Evolutionary conservation across 2,113 vertebrate genomes (phyloP), one percentile per base, ranked within the genome.

Genomic region (Calypte anna): DNA sequence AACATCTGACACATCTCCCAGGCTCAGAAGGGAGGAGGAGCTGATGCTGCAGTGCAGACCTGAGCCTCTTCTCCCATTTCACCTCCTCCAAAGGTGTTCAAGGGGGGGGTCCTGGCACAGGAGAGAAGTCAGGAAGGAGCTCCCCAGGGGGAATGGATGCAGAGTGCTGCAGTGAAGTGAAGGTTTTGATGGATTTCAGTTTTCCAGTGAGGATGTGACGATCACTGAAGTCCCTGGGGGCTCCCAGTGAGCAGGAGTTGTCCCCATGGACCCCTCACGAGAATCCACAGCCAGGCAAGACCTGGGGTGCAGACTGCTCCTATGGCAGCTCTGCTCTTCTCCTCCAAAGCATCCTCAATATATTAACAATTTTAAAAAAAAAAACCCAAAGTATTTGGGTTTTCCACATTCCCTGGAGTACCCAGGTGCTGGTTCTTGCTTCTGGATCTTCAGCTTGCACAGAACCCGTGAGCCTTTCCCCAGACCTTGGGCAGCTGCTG

Each of bases 71-170:
- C 43, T 57, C 58, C 57, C 18, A 0, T 5, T 28, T 2, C 4
- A 5, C 16, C 8, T 10, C 43, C 30, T 74, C 79, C 85, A 10
- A 43, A 1, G 6, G 2, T 22, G 68, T 1, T 2, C 1, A 3
- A 54, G 77, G 64, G 7, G 64, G 7, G 84, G 23, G 53, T 44
- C 28, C 18, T 33, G 74, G 13, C 38, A 67, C 72, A 22, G 81
- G 53, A 16, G 81, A 53, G 59, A 6, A 10, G 25, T 0, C 20
- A 21, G 53, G 1, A 10, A 10, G 19, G 23, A 31, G 61, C 66
- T 54, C 55, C 59, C 3, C 3, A 31, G 5, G 10, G 17, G 28
- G 69, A 7, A n/a, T 1, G 30, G 51, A 4, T 0, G 1, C 0
- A 2, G 15, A 11, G 55, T 6, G 4, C 54, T 30, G 59, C 3